Percentiles rank a stretch among this genome's conserved stretches.
Conservation (phyloP, 2,797 vertebrate species). For the Gymnodraco acuticeps region DNA sequence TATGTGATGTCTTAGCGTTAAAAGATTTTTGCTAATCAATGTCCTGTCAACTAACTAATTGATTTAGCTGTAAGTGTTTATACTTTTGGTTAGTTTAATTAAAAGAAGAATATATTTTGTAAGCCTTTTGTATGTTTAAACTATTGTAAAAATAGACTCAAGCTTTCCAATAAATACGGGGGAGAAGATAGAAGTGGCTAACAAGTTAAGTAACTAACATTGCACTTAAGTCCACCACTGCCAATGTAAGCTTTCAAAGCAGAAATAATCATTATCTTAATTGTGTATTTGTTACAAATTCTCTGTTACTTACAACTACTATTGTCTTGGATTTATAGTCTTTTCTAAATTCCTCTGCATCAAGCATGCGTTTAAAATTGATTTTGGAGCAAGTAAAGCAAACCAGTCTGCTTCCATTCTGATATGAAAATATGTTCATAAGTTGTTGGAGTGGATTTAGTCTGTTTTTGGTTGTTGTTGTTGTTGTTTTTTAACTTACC, state of each 20-base stretch:
- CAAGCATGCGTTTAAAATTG: conserved; percentile 5
- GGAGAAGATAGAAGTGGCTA: too few relatives aligned
- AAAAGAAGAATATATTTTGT: neutral
- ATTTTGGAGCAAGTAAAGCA: neutral
- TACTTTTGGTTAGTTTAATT: neutral
- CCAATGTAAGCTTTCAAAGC: conserved; percentile 19
- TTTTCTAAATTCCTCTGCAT: conserved; percentile 12
- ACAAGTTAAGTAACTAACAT: neutral
- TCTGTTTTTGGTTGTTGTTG: neutral
- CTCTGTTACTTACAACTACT: neutral
- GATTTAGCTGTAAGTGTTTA: neutral
- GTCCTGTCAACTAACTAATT: neutral
- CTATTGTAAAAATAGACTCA: neutral
- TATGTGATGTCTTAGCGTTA: too few relatives aligned
- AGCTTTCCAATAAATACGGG: neutral
- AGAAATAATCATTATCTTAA: neutral
- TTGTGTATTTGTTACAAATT: conserved; percentile 32
- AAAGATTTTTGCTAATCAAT: neutral
- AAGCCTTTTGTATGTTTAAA: neutral
- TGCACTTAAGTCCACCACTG: neutral
- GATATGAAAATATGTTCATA: neutral
- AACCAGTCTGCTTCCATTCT: neutral
- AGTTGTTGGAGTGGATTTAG: neutral
- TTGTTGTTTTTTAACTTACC: conserved; percentile 77
- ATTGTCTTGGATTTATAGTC: neutral